Evolutionary conservation across 2,888 invertebrate genomes (phyloP).

Genomic region (Tetropium fuscum): DNA sequence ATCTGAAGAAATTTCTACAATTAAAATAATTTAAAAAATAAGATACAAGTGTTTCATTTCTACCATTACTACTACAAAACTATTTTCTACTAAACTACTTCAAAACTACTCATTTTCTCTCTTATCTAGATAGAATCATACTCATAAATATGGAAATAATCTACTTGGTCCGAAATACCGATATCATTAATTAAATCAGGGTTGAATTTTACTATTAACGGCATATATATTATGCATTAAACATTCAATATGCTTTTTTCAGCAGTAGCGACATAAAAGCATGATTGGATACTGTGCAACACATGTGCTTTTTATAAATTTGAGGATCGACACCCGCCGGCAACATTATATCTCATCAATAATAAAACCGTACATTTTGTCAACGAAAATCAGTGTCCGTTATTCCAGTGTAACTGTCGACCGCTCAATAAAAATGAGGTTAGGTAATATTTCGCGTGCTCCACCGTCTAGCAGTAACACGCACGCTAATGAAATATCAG

Average conservation of each 20-base stretch:
- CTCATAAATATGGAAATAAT: too few species aligned
- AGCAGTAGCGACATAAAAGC: not conserved
- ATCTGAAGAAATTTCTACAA: too few species aligned
- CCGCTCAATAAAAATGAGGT: slow-evolving; percentile 48
- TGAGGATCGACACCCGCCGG: slow-evolving; percentile 17
- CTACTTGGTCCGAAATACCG: too few species aligned
- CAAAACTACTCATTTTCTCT: too few species aligned
- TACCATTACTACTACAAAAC: too few species aligned
- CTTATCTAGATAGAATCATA: too few species aligned
- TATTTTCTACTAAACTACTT: too few species aligned
- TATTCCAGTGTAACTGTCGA: slow-evolving; percentile 26
- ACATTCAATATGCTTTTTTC: not conserved
- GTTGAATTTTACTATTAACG: not conserved
- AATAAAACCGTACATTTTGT: slow-evolving; percentile 37
- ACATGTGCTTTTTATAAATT: slow-evolving; percentile 4
- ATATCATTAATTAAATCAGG: not conserved
- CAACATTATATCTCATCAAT: slow-evolving; percentile 31
- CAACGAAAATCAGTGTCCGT: slow-evolving; percentile 33
- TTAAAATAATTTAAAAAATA: too few species aligned
- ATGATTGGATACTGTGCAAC: not conserved
- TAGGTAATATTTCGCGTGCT: slow-evolving; percentile 46
- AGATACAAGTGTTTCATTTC: too few species aligned
- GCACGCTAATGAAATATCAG: slow-evolving; percentile 62
- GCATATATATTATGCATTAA: not conserved
- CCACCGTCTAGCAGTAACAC: slow-evolving; percentile 46